phyloP scores from a whole-genome alignment of 1,140 invertebrate species.

The Popillia japonica region DNA sequence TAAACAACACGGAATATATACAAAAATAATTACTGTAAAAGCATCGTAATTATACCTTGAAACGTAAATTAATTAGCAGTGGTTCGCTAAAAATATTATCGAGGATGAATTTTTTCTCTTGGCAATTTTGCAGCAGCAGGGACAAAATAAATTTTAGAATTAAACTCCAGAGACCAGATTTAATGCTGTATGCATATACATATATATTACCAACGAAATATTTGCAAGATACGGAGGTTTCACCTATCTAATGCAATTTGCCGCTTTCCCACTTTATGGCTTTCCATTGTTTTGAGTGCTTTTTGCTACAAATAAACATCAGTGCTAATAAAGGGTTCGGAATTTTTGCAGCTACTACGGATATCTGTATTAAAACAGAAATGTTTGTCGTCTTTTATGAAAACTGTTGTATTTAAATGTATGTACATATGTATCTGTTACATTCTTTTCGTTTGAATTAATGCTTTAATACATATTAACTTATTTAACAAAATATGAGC shows the following conservation, averaged over 20 bases:
- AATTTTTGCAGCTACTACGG: background rate
- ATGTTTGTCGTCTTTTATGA: too few relatives aligned
- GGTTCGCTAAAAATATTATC: background rate
- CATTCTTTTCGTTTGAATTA: too few relatives aligned
- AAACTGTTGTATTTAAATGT: too few relatives aligned
- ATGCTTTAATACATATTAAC: too few relatives aligned
- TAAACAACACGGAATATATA: background rate
- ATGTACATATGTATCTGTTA: too few relatives aligned
- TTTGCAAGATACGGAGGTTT: background rate
- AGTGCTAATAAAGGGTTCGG: background rate
- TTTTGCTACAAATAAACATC: background rate
- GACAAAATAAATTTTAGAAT: background rate
- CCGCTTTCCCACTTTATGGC: background rate
- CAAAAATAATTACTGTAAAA: background rate
- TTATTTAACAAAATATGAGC: too few relatives aligned
- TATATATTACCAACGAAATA: background rate
- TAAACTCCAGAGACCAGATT: background rate
- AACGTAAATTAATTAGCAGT: constrained; percentile 6
- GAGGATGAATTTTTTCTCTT: background rate
- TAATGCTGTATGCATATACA: background rate
- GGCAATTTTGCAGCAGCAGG: background rate
- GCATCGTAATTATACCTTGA: background rate
- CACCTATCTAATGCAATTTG: background rate
- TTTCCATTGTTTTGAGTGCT: background rate
- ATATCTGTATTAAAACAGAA: too few relatives aligned